These are phyloP conservation scores for Dynastes maya DNA, from an alignment of 2,888 invertebrate genomes.

Conservation along the genomic window DNA sequence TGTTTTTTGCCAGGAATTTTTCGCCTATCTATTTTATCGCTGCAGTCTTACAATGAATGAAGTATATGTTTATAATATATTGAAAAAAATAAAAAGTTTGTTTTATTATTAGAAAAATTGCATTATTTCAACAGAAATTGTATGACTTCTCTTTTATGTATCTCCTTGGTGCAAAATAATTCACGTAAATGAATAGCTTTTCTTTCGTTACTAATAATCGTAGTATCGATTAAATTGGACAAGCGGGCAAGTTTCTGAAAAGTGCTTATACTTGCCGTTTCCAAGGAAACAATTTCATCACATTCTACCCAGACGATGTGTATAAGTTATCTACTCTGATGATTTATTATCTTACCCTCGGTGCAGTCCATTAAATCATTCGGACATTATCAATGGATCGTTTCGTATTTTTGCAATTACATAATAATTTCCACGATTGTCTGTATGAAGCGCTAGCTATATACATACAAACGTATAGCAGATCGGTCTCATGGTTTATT, in stretches of 20 bases:
- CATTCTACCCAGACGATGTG: not conserved
- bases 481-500: slow-evolving; percentile 4
- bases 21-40: no score
- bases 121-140: no score
- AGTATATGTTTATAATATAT: no score
- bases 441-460: not conserved
- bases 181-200: not conserved
- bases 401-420: slow-evolving; percentile 18
- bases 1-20: no score
- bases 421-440: slow-evolving; percentile 21
- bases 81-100: no score
- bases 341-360: not conserved
- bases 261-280: not conserved
- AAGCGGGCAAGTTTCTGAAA: not conserved
- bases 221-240: not conserved
- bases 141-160: no score
- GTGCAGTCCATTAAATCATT: slow-evolving; percentile 1
- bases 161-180: not conserved
- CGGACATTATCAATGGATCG: slow-evolving; percentile 22
- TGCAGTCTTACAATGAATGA: no score
- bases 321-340: not conserved
- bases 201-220: not conserved
- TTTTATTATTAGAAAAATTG: no score
- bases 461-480: not conserved
- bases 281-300: not conserved